phyloP scores from a whole-genome alignment of 2,113 vertebrate genomes.

The Anhinga anhinga region DNA sequence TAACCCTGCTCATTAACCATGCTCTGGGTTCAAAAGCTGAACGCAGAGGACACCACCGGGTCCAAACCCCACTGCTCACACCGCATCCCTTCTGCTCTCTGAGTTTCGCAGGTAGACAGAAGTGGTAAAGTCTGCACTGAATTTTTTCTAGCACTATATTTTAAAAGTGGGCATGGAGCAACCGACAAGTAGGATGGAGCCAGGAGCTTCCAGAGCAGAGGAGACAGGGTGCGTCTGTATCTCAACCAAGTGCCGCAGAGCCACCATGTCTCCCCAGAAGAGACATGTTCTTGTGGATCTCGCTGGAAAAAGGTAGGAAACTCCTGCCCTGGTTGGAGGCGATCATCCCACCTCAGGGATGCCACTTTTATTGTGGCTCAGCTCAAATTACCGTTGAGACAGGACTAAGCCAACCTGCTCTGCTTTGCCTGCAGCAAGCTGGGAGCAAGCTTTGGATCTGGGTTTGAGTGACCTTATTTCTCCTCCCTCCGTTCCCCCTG shows the following conservation, averaged over 20 bases:
- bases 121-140: accelerated
- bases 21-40: not conserved
- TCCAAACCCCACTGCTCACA: not conserved
- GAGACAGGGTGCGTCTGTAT: accelerated
- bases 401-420: not conserved
- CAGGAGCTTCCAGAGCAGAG: not conserved
- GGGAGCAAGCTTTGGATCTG: not conserved
- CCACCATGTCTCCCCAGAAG: not conserved
- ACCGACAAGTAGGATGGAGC: not conserved
- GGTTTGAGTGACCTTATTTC: not conserved
- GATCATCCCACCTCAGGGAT: not conserved
- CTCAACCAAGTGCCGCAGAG: accelerated
- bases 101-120: not conserved
- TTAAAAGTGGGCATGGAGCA: accelerated
- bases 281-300: accelerated
- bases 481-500: not conserved
- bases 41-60: not conserved
- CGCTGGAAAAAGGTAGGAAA: not conserved
- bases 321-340: not conserved
- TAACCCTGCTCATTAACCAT: not conserved
- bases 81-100: not conserved
- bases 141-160: not conserved
- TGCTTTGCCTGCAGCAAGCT: not conserved
- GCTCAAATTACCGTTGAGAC: not conserved
- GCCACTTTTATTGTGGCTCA: not conserved